Conservation (phyloP, 2,888 invertebrate genomes). For the Harmothoe impar region DNA sequence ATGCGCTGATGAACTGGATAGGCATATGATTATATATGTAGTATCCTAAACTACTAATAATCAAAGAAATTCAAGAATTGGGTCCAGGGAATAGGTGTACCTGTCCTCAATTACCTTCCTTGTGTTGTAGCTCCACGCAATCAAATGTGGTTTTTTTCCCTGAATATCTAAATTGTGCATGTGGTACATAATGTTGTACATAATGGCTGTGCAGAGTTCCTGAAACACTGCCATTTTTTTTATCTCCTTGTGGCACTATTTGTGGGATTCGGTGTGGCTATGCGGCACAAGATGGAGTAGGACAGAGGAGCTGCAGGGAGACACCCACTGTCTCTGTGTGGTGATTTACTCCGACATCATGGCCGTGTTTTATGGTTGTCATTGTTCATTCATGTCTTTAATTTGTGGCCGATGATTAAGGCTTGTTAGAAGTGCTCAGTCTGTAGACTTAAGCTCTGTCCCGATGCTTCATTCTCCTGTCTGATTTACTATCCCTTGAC, state of each 20-base stretch:
- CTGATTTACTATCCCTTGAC: background rate
- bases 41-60: no score
- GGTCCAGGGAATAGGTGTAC: no score
- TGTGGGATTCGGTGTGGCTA: background rate
- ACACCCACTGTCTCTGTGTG: background rate
- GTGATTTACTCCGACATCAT: background rate
- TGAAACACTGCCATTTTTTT: no score
- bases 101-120: no score
- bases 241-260: background rate
- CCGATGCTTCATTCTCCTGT: slow-evolving; percentile 22
- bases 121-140: no score
- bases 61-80: no score
- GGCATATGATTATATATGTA: no score
- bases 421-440: slow-evolving; percentile 32
- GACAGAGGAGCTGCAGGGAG: background rate
- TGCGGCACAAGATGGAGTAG: background rate
- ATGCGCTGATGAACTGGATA: no score
- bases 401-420: slow-evolving; percentile 18
- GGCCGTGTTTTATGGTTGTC: slow-evolving; percentile 15
- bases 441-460: slow-evolving; percentile 23
- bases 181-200: no score
- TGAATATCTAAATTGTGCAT: no score
- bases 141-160: no score
- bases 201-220: no score
- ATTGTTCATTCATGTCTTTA: slow-evolving; percentile 24